A percentile compares a stretch with the other conserved stretches of the same genome.
Conservation (phyloP, 2,888 invertebrate species). For the Xylocampa areola region DNA sequence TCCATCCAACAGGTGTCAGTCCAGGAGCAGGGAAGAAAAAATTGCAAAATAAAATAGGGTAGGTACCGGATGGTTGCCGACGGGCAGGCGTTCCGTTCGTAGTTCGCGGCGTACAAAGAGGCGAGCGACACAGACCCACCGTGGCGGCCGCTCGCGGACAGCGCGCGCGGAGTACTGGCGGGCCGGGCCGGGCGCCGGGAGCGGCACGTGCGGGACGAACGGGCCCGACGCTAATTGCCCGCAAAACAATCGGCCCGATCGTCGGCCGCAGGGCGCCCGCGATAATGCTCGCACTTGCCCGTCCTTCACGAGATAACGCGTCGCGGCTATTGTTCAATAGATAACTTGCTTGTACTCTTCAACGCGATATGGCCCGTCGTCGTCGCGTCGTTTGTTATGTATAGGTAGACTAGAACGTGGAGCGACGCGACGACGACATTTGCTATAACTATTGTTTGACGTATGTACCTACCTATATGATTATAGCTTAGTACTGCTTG, state of each 20-base stretch:
- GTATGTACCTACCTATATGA: too few species aligned
- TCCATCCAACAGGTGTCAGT: conserved; percentile 54
- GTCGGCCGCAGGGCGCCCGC: conserved; percentile 67
- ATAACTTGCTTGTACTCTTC: conserved; percentile 59
- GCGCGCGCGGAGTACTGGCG: conserved; percentile 85
- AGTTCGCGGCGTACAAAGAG: conserved; percentile 55
- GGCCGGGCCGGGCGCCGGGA: conserved; percentile 57
- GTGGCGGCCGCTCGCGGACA: conserved; percentile 82
- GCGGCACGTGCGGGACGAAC: conserved; percentile 79
- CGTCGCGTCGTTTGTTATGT: conserved; percentile 2
- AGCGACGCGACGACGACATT: too few species aligned
- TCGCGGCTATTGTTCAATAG: conserved; percentile 66
- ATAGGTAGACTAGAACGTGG: too few species aligned
- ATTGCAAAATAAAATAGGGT: conserved; percentile 51
- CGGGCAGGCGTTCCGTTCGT: conserved; percentile 64
- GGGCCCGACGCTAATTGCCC: conserved; percentile 83
- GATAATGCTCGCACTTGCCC: conserved; percentile 71
- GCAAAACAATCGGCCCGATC: conserved; percentile 86
- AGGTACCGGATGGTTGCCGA: conserved; percentile 49
- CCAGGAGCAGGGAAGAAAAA: conserved; percentile 38
- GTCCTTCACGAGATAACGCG: conserved; percentile 72
- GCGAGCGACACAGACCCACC: conserved; percentile 55
- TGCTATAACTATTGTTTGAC: neutral
- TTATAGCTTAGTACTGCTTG: too few species aligned
- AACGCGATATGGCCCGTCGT: conserved; percentile 38